Conservation (phyloP, 2,888 invertebrate genomes). For the Polietes domitor region DNA sequence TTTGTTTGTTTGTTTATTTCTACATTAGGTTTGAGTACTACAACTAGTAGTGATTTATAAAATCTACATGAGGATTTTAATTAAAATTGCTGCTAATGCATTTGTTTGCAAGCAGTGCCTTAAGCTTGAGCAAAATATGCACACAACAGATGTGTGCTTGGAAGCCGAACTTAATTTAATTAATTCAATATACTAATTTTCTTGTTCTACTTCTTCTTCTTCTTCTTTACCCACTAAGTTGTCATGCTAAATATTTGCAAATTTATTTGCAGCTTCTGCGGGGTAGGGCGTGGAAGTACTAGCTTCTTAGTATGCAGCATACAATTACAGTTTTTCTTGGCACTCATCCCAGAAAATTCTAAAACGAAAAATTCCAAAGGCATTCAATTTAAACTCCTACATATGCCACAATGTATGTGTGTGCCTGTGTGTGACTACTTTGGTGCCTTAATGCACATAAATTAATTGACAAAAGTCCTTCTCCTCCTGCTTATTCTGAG, state of each 20-base stretch:
- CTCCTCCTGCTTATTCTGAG: neutral
- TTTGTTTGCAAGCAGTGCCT: neutral
- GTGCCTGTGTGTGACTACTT: constrained; percentile 43
- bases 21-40: too few species aligned
- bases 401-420: neutral
- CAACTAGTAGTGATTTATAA: neutral
- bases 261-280: neutral
- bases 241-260: constrained; percentile 5
- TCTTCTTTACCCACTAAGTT: neutral
- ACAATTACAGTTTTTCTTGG: neutral
- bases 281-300: neutral
- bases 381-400: constrained; percentile 5
- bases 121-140: neutral
- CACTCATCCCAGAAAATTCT: constrained; percentile 2
- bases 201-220: neutral
- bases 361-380: neutral
- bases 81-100: neutral
- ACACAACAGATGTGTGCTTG: neutral
- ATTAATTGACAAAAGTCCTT: constrained; percentile 66
- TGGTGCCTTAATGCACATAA: constrained; percentile 65
- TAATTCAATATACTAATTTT: constrained; percentile 15
- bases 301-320: neutral
- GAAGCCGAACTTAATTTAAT: neutral
- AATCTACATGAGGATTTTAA: neutral
- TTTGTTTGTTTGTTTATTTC: too few species aligned